These are phyloP conservation scores for Lithophane leautieri DNA, from an alignment of 2,888 invertebrate species.

Conservation along the genomic window DNA sequence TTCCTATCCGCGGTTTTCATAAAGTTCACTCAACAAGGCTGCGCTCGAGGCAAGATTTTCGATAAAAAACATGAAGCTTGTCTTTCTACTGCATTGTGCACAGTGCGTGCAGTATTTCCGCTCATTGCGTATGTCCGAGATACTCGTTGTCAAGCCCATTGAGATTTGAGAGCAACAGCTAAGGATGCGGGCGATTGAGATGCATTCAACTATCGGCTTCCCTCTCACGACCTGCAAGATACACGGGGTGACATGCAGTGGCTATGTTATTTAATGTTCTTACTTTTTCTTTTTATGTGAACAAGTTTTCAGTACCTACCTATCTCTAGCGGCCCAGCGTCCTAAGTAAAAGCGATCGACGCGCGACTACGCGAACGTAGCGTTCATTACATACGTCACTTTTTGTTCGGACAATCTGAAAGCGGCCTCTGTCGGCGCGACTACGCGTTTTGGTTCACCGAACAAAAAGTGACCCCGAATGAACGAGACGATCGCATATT, in stretches of 20 bases:
- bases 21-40: no score
- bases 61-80: background rate
- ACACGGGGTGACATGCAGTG: conserved; percentile 8
- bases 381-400: no score
- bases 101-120: conserved; percentile 8
- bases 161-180: conserved; percentile 43
- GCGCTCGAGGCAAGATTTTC: background rate
- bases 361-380: no score
- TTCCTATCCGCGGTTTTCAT: no score
- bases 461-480: no score
- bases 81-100: background rate
- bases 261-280: background rate
- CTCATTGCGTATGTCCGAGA: background rate
- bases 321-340: background rate
- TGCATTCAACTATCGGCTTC: conserved; percentile 22
- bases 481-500: no score
- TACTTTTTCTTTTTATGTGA: background rate
- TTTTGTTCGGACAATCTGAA: no score
- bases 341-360: no score
- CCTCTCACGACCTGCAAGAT: conserved; percentile 24
- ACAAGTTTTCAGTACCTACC: no score
- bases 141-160: conserved; percentile 25
- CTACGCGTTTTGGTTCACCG: no score
- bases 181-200: conserved; percentile 54
- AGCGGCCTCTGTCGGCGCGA: no score